Base-by-base conservation (phyloP, 2,888 invertebrate genomes). In the Villa cingulata region DNA sequence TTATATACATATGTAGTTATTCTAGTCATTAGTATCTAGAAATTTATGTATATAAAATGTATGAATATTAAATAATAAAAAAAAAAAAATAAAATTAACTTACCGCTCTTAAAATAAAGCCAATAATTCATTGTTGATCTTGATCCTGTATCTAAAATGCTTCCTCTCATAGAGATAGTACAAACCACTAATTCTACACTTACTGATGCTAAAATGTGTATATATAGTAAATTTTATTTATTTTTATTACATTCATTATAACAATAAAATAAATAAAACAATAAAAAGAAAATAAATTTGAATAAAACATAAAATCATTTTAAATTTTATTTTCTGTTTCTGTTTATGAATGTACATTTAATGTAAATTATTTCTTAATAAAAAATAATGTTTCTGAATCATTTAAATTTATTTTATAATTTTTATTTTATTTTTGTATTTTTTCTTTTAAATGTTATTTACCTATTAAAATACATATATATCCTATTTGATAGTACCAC, bases 91-190 rank as follows among this genome's bases (percentile, higher is more conserved):
- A 58, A 48, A 51, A 12, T 34, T 37, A 45, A 66, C 75, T 76
- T 70, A 87, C 87, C 77, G 56, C 86, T 72, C 64, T 85, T 76
- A 56, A 80, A 70, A 70, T 88, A 88, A 58, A 88, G 78, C 58
- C 87, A 75, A 64, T 84, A 81, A 69, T 84, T 83, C 76, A 87
- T 84, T 55, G 81, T 76, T 55, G 78, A 73, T 49, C 88, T 72
- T 14, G 80, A 80, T 38, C 75, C 74, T n/a, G 81, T 80, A 61
- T 86, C 80, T 57, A 88, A 72, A 58, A 88, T 87, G 62, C 83
- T 81, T 50, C 88, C 88, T 54, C 84, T 73, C 70, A 85, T 78
- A 53, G 86, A 83, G 53, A 86, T 75, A 59, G 80, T 72, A 60
- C 83, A 82, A 58, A 87, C 81, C 57, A 75, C 74, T 51, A 78